These are phyloP conservation scores for Alethe castanea DNA, from an alignment of 2,113 vertebrate species.

Conservation along the genomic window DNA sequence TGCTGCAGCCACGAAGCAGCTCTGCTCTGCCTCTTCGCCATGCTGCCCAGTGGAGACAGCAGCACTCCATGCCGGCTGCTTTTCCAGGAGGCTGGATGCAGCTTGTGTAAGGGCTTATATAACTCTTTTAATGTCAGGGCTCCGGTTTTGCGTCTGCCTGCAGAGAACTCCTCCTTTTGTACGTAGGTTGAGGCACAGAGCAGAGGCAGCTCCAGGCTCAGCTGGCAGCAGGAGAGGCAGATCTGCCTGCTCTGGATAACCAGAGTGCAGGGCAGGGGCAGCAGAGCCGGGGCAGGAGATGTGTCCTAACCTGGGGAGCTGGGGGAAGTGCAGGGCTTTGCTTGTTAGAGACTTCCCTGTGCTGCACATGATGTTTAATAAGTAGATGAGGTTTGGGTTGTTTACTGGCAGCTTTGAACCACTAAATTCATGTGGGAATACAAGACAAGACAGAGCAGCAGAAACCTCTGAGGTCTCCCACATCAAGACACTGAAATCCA, in stretches of 20 bases:
- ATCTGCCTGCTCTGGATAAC: not conserved
- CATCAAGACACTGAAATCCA: not conserved
- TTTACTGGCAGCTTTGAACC: not conserved
- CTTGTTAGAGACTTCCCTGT: not conserved
- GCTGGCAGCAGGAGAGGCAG: not conserved
- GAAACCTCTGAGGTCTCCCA: not conserved
- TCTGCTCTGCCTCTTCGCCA: rapidly evolving
- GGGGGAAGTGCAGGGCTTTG: not conserved
- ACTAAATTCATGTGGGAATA: not conserved
- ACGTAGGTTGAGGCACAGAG: not conserved
- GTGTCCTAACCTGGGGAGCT: not conserved
- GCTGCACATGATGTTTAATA: not conserved
- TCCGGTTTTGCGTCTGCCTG: not conserved
- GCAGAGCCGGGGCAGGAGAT: rapidly evolving
- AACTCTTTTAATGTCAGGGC: slow-evolving; percentile 5
- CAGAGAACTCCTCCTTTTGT: not conserved
- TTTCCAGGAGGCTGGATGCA: not conserved
- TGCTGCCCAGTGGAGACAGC: not conserved
- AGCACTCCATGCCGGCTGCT: not conserved
- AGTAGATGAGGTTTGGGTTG: not conserved
- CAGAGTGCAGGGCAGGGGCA: not conserved
- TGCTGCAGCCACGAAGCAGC: not conserved
- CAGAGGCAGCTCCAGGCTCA: not conserved
- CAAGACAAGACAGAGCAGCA: not conserved
- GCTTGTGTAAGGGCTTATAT: slow-evolving; percentile 22